Base-by-base conservation (phyloP, 2,113 vertebrate species). In the Epinephelus moara region DNA sequence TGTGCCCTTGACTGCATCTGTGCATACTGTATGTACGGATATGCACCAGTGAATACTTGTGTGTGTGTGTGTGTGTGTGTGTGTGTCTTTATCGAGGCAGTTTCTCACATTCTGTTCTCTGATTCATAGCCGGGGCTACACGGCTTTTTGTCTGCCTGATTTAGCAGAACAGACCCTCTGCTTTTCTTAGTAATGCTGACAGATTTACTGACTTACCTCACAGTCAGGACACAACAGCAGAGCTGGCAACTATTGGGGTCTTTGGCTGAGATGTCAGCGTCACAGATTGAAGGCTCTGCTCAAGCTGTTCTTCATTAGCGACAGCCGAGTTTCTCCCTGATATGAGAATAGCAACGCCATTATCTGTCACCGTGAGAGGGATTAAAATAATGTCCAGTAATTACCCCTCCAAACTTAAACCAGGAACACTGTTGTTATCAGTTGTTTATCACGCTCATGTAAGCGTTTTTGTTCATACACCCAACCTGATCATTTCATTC, bases 161-260 rank as follows among this genome's bases (percentile, higher is more conserved):
- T 92, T 90, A 91, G 85, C 80, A 82, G 80, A 90, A 83, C 80
- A 87, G 85, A 68, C 84, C 78, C 70, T 89, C 55, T 60, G 75
- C 81, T 88, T 92, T 89, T 89, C 84, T 89, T 76, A 83, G 88
- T 75, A 79, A 84, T 59, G 64, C 88, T 84, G 85, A 89, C 89
- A 94, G 90, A 93, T 92, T 94, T 91, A 92, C 81, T 52, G 85
- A 90, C 70, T 87, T 90, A 84, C 73, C 87, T 85, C 80, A 63
- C 70, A 78, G 84, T 85, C 63, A 75, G 91, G 84, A 81, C 81
- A 86, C 85, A 74, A 80, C 85, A 82, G 78, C 88, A 73, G 72
- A 70, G 60, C 70, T 89, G 85, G 90, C 85, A 91, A 53, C 80
- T 55, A 56, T 52, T 56, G 69, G 70, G 84, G 80, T 87, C 76